Evolutionary conservation across 92 coral and sea anemone genomes (phyloP), one percentile per base, ranked within the genome.

Genomic region (Diadumene lineata): DNA sequence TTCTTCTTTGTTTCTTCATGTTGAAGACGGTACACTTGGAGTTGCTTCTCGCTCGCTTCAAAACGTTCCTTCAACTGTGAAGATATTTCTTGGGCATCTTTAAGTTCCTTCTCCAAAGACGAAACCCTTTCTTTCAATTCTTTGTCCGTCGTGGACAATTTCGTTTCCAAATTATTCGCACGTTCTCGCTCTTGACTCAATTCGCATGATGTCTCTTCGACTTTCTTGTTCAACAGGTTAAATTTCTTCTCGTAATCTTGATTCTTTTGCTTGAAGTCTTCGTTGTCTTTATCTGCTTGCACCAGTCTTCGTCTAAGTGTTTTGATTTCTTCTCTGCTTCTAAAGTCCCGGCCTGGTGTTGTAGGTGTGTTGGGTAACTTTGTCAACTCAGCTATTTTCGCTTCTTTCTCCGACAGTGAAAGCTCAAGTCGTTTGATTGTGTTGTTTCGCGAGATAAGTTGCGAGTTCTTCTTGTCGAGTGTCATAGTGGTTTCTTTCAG

Each of bases 381-480:
- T 72, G 73, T 81, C 64, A 78, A 50, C 44, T 80, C 91, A 10
- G 71, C 32, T 29, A 91, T 66, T 25, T 80, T 88, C 22, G 29
- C 68, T 27, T 76, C 80, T 25, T 82, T 77, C 60, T 86, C 96
- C 9, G 71, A 77, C 27, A 94, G 61, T 0, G 82, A 67, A 30
- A 84, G 48, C 74, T 94, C 98, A 0, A 94, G 94, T 28, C 90
- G 86, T 50, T 85, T 85, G 22, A 94, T 75, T 50, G 84, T 72
- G 68, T 81, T 94, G 62, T 94, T 94, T 62, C 92, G 82, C 16
- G 89, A 76, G 44, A 94, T 94, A 31, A 94, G 85, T 22, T 94
- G 98, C 4, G 94, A 73, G 61, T 94, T 94, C 63, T 94, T 94
- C 91, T 92, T 94, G 60, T 94, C 96, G 50, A 94, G 75, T 1